Evolutionary conservation across 2,797 vertebrate genomes (phyloP).

Genomic region (Ptychobarbus kaznakovi): DNA sequence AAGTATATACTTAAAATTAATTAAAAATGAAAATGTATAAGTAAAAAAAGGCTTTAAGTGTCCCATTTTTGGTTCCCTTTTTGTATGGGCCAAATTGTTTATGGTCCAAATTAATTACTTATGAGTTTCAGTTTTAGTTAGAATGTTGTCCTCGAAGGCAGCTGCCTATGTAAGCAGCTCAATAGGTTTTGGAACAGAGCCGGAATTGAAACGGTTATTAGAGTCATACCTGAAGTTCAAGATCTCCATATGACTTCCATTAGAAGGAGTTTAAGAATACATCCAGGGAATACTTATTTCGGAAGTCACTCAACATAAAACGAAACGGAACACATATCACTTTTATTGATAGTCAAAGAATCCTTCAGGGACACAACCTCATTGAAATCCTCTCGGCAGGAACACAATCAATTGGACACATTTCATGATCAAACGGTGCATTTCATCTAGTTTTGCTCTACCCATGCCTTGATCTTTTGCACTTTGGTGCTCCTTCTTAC

Average conservation of each 20-base stretch:
- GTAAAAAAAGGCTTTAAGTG: not conserved
- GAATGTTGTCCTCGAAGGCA: not conserved
- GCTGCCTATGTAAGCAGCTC: not conserved
- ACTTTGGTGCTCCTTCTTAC: conserved; percentile 26
- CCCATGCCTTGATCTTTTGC: conserved; percentile 46
- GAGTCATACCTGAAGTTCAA: conserved; percentile 1
- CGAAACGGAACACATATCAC: not conserved
- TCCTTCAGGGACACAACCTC: conserved; percentile 32
- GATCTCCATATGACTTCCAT: conserved; percentile 1
- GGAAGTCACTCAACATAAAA: conserved; percentile 22
- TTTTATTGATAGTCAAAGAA: conserved; percentile 26
- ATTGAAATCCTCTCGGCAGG: conserved; percentile 18
- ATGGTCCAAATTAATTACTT: not conserved
- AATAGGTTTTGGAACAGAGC: not conserved
- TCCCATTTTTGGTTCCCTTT: not conserved
- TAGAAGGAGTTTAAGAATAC: conserved; percentile 16
- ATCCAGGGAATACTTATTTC: conserved; percentile 4
- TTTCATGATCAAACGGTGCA: conserved; percentile 42
- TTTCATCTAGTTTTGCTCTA: conserved; percentile 42
- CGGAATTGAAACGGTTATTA: not conserved
- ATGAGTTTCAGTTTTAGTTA: not conserved
- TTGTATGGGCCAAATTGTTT: not conserved
- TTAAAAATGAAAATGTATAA: not conserved
- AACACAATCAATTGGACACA: conserved; percentile 27
- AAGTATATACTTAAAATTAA: not conserved